Evolutionary conservation across 2,113 vertebrate genomes (phyloP).

Genomic region (Tor tambroides): DNA sequence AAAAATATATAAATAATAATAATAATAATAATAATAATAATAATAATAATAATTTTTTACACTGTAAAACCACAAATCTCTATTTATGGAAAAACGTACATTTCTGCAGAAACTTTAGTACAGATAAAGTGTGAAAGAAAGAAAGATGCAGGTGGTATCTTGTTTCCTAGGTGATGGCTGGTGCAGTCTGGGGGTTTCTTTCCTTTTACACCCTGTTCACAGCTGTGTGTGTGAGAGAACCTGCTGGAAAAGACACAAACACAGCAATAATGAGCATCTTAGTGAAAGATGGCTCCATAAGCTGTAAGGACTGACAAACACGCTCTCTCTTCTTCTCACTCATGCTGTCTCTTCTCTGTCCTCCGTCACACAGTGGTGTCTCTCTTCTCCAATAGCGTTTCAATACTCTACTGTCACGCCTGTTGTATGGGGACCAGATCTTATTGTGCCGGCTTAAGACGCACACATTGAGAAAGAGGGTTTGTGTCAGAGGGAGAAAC

Average conservation of each 20-base stretch:
- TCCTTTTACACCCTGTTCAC: constrained; percentile 55
- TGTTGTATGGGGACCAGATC: constrained; percentile 78
- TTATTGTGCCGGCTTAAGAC: constrained; percentile 72
- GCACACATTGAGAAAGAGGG: constrained; percentile 50
- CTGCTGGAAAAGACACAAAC: constrained; percentile 43
- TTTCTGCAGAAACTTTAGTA: not conserved
- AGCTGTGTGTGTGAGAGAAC: constrained; percentile 58
- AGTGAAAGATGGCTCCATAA: constrained; percentile 55
- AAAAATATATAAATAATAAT: too few species aligned
- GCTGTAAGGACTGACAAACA: constrained; percentile 60
- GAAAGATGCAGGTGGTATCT: constrained; percentile 49
- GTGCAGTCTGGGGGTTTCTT: constrained; percentile 55
- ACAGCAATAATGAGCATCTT: constrained; percentile 47
- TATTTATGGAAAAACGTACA: not conserved
- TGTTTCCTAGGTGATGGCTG: constrained; percentile 53
- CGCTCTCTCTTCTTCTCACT: constrained; percentile 50
- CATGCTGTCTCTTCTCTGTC: constrained; percentile 52
- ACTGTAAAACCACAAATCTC: too few species aligned
- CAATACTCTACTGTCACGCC: constrained; percentile 74
- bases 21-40: too few species aligned
- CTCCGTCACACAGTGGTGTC: constrained; percentile 63
- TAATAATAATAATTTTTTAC: too few species aligned
- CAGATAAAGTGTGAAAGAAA: not conserved
- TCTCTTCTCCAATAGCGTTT: constrained; percentile 70
- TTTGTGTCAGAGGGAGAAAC: constrained; percentile 43